phyloP scores from a whole-genome alignment of 2,888 invertebrate species.

The Campoletis raptor region DNA sequence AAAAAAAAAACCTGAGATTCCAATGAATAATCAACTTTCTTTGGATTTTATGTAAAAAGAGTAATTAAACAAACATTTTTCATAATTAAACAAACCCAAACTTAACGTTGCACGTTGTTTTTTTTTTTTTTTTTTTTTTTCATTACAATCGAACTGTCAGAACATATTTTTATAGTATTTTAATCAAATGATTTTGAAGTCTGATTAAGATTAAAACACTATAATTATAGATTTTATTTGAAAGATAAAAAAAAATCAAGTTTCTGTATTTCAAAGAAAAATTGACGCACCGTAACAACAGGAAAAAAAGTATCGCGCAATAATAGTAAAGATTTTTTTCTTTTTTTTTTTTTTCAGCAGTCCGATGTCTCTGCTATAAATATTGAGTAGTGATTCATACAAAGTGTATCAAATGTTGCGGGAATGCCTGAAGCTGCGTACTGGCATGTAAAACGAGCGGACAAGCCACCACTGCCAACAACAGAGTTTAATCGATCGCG shows the following conservation, averaged over 20 bases:
- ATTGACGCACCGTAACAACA: no score
- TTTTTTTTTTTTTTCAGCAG: not conserved
- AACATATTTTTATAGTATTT: not conserved
- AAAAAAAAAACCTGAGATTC: not conserved
- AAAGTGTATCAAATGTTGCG: constrained; percentile 59
- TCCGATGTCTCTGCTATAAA: not conserved
- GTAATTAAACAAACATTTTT: not conserved
- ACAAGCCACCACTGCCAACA: constrained; percentile 44
- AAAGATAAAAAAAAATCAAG: not conserved
- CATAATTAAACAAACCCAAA: not conserved
- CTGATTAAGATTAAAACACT: not conserved
- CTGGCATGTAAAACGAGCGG: constrained; percentile 59
- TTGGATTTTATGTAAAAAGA: not conserved
- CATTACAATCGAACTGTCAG: not conserved
- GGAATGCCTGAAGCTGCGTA: constrained; percentile 37
- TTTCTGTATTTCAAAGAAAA: no score
- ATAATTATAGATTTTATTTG: not conserved
- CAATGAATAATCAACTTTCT: not conserved
- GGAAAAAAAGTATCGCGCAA: no score
- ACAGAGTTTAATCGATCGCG: constrained; percentile 66
- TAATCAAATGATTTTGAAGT: not conserved
- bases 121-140: no score
- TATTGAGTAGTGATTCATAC: constrained; percentile 8
- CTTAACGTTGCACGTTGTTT: not conserved
- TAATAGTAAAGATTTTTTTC: not conserved